Evolutionary conservation across 2,113 vertebrate species (phyloP).

Genomic region (Grammomys surdaster): DNA sequence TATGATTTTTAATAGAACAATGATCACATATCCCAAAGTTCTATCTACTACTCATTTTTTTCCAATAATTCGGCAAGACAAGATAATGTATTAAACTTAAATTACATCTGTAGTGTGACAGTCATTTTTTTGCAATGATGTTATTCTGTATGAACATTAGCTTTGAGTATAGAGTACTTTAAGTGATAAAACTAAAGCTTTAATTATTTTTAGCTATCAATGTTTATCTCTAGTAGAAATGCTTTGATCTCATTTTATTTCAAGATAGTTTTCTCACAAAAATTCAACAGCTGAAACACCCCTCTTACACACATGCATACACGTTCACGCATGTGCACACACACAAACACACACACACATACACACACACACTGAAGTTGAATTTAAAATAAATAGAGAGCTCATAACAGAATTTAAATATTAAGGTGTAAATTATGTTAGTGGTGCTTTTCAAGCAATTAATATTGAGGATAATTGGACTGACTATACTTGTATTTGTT

Average conservation of each 20-base stretch:
- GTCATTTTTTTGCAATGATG: background rate
- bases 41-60: background rate
- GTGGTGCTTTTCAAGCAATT: background rate
- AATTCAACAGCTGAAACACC: background rate
- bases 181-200: background rate
- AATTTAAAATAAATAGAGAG: background rate
- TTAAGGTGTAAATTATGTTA: background rate
- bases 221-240: background rate
- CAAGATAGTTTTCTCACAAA: background rate
- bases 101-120: background rate
- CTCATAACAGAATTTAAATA: background rate
- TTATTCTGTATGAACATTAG: background rate
- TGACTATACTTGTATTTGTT: background rate
- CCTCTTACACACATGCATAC: background rate
- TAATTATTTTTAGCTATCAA: background rate
- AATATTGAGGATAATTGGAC: background rate
- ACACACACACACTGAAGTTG: background rate
- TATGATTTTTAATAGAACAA: background rate
- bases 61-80: conserved; percentile 15
- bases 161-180: background rate
- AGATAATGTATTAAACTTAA: background rate
- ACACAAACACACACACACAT: background rate
- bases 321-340: background rate
- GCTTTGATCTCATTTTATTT: conserved; percentile 19
- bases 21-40: background rate